phyloP scores from a whole-genome alignment of 2,888 invertebrate species.

The Pollenia amentaria region DNA sequence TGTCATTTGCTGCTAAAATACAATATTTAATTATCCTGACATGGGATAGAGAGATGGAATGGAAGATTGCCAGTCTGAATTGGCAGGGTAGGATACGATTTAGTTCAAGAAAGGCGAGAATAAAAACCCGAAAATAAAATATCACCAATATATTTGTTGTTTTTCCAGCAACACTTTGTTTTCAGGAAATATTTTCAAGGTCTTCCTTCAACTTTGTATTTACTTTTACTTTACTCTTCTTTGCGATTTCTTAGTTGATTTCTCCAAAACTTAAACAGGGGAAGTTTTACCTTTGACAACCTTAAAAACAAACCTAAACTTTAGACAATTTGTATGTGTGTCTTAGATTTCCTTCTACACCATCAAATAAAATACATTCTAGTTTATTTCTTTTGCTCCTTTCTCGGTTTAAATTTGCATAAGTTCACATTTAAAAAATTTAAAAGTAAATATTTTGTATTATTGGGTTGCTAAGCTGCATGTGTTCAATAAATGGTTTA shows the following conservation, averaged over 20 bases:
- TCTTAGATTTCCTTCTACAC: slow-evolving; percentile 25
- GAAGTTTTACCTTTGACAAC: slow-evolving; percentile 39
- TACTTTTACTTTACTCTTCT: slow-evolving; percentile 33
- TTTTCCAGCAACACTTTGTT: slow-evolving; percentile 7
- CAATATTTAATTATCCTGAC: slow-evolving; percentile 64
- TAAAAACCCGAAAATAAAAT: slow-evolving; percentile 41
- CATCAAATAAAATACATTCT: slow-evolving; percentile 19
- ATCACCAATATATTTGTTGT: slow-evolving; percentile 61
- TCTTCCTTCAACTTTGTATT: slow-evolving; percentile 47
- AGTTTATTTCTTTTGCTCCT: slow-evolving; percentile 15
- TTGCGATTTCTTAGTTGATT: slow-evolving; percentile 22
- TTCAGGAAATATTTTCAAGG: slow-evolving; percentile 47
- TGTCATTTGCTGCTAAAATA: slow-evolving; percentile 53
- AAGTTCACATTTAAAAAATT: slow-evolving; percentile 54
- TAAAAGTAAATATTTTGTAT: slow-evolving; percentile 33
- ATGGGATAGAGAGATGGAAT: slow-evolving; percentile 51
- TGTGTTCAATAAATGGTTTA: slow-evolving; percentile 64
- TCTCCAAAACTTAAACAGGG: slow-evolving; percentile 21
- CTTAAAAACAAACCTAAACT: background rate
- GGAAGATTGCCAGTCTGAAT: background rate
- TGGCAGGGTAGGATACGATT: slow-evolving; percentile 47
- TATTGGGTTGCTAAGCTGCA: slow-evolving; percentile 54
- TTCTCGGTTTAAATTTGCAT: slow-evolving; percentile 68
- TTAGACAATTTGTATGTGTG: slow-evolving; percentile 41
- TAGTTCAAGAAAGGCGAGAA: slow-evolving; percentile 2